phyloP scores from a whole-genome alignment of 2,797 vertebrate genomes.

The Scyliorhinus canicula region DNA sequence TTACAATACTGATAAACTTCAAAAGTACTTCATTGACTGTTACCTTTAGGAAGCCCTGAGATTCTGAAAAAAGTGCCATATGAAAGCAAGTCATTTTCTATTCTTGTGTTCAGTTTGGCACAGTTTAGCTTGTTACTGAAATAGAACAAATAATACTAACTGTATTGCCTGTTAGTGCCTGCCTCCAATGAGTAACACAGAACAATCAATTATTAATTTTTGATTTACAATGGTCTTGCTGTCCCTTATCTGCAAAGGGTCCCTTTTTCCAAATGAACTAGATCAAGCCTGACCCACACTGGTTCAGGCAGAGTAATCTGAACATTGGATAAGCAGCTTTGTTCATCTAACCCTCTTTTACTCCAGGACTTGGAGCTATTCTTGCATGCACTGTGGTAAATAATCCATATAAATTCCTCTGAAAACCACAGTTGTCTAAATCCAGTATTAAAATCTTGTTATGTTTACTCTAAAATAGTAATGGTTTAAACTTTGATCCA shows the following conservation, averaged over 20 bases:
- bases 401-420: slow-evolving; percentile 15
- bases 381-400: background rate
- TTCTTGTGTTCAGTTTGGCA: background rate
- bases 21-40: background rate
- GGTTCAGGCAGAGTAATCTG: background rate
- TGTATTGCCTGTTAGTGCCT: background rate
- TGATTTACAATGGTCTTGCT: background rate
- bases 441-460: background rate
- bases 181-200: background rate
- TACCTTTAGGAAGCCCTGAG: background rate
- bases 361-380: background rate
- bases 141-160: background rate
- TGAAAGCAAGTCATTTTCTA: background rate
- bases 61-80: background rate
- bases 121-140: background rate
- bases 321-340: background rate
- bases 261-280: background rate
- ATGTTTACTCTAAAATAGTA: background rate
- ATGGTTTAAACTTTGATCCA: background rate
- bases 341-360: background rate
- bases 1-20: background rate
- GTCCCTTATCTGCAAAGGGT: background rate
- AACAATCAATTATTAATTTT: slow-evolving; percentile 12
- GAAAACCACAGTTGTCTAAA: slow-evolving; percentile 2
- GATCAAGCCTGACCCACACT: background rate